Base-by-base conservation (phyloP, 2,888 invertebrate species). In the Drosophila emarginata region DNA sequence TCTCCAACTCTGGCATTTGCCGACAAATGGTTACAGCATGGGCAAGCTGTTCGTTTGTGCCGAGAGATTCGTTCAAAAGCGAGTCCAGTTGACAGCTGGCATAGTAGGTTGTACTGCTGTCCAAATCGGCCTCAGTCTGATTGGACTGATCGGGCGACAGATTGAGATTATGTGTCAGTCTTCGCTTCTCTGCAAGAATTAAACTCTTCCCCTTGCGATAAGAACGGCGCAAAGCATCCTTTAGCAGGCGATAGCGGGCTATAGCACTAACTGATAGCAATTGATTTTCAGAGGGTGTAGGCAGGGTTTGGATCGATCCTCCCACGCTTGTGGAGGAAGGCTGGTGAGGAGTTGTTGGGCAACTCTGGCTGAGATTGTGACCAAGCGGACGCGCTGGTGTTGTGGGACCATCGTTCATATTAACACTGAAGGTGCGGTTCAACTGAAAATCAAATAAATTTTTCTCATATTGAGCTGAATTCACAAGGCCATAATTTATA, bases 21-120 rank as follows among this genome's bases (percentile, higher is more conserved):
- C 91, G 90, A 66, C 93, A 93, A 21, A 93, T 87, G 14, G 82
- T 91, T 9, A 93, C 89, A 0, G 93, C 93, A 75, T 93, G 92
- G 2, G 91, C 90, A 6, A 93, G 84, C 77, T 93, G 93, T 51
- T 90, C 78, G 18, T 78, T 78, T 4, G 91, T 68, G 2, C 87
- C 80, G 40, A 85, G 53, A 1, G 82, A 80, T 3, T 88, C 80
- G 21, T 88, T 75, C 2, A 90, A 87, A 21, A 91, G 64, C 11
- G 81, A 73, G 36, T 89, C 87, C 54, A 91, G 68, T 56, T 90
- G 87, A 14, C 89, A 78, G 23, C 67, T 74, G 21, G 76, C 74
- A 61, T 79, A 78, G 57, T 84, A 88, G 11, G 39, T 36, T 11
- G 9, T 74, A 59, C 73, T 84, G 60, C 72, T 74, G 26, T 83